phyloP scores from a whole-genome alignment of 64 coral and sea anemone genomes.

The Trachythela sp. region DNA sequence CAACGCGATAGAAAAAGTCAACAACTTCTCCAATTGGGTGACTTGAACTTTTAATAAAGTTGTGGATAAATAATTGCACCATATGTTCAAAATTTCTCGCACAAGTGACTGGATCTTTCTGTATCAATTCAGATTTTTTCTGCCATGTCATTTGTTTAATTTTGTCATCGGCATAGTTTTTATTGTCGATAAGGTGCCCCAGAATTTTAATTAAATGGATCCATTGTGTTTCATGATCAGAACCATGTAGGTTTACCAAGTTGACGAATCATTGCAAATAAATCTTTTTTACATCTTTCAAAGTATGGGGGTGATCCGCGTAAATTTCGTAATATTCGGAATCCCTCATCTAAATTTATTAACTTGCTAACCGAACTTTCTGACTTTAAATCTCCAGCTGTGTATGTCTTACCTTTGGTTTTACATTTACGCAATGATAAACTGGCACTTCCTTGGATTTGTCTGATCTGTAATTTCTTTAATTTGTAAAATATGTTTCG shows the following conservation, averaged over 20 bases:
- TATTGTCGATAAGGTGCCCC: background rate
- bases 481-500: no score
- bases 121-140: background rate
- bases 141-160: background rate
- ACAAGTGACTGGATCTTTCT: background rate
- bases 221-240: background rate
- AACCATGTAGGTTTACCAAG: background rate
- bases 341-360: no score
- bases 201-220: background rate
- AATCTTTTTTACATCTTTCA: background rate
- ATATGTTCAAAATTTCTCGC: background rate
- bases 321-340: no score
- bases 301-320: background rate
- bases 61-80: background rate
- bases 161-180: background rate
- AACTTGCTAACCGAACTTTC: no score
- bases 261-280: slow-evolving; percentile 3
- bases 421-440: no score
- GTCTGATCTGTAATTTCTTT: no score
- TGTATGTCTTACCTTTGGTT: no score
- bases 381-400: no score
- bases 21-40: background rate
- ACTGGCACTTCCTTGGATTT: no score
- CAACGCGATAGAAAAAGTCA: background rate
- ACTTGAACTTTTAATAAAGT: background rate